Conservation (phyloP, 2,113 vertebrate genomes). For the Otocyon megalotis region DNA sequence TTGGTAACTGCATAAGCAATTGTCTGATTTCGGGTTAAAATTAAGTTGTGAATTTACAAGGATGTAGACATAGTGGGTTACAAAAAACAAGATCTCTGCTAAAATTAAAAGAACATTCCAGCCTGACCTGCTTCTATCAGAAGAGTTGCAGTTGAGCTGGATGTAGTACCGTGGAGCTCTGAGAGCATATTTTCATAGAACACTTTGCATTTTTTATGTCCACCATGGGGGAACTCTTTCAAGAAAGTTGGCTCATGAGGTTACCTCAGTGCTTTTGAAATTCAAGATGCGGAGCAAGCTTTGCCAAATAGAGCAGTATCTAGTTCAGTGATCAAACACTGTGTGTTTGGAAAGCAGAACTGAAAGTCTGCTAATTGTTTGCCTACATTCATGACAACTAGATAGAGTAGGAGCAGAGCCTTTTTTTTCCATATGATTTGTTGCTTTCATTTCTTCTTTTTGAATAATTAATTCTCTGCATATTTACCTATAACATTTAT, state of each 20-base stretch:
- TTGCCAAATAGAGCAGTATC: constrained; percentile 52
- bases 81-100: constrained; percentile 25
- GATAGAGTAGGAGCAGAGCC: background rate
- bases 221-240: constrained; percentile 38
- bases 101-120: constrained; percentile 48
- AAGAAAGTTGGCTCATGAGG: constrained; percentile 57
- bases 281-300: constrained; percentile 21
- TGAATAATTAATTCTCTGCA: constrained; percentile 51
- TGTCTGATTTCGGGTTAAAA: constrained; percentile 23
- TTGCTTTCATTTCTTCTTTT: constrained; percentile 50
- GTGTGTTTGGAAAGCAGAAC: constrained; percentile 57
- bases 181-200: background rate
- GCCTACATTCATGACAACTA: constrained; percentile 40
- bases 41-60: constrained; percentile 31
- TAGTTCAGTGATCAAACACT: constrained; percentile 62
- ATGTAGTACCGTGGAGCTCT: background rate
- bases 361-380: constrained; percentile 66
- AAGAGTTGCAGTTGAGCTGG: constrained; percentile 15
- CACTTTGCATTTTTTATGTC: constrained; percentile 67
- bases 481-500: constrained; percentile 37
- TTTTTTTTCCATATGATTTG: constrained; percentile 6
- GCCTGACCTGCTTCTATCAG: background rate
- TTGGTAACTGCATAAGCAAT: background rate
- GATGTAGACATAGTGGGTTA: background rate
- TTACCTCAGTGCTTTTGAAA: constrained; percentile 70